phyloP scores from a whole-genome alignment of 2,888 invertebrate genomes.

The Rosalia funebris region DNA sequence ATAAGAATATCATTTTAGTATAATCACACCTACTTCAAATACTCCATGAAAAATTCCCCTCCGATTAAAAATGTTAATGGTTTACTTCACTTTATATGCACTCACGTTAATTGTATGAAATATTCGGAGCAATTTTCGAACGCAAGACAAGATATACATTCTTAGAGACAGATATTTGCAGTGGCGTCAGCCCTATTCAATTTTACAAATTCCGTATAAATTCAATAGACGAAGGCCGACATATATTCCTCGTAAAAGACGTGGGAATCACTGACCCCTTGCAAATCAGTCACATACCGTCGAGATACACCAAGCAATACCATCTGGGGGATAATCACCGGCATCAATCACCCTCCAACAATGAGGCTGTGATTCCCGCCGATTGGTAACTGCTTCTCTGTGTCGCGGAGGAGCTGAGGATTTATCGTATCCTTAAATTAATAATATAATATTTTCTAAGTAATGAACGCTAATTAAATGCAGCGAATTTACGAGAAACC shows the following conservation, averaged over 20 bases:
- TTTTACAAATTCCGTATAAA: conserved; percentile 23
- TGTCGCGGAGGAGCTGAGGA: conserved; percentile 1
- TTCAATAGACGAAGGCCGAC: conserved; percentile 2
- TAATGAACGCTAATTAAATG: conserved; percentile 4
- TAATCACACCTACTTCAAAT: too few relatives aligned
- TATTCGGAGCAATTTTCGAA: too few relatives aligned
- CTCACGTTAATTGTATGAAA: too few relatives aligned
- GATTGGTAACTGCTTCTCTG: conserved; percentile 17
- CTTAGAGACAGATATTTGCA: conserved; percentile 9
- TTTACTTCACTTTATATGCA: too few relatives aligned
- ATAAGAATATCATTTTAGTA: too few relatives aligned
- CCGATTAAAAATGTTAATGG: too few relatives aligned
- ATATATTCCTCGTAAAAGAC: conserved; percentile 10
- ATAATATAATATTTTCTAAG: conserved; percentile 3
- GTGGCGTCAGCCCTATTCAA: conserved; percentile 9
- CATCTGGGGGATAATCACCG: conserved; percentile 18
- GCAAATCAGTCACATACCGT: conserved; percentile 21
- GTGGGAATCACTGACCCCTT: conserved; percentile 19
- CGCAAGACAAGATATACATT: too few relatives aligned
- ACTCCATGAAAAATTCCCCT: too few relatives aligned
- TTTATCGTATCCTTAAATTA: conserved; percentile 1
- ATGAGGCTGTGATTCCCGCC: conserved; percentile 15
- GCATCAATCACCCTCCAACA: conserved; percentile 20
- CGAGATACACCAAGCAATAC: conserved; percentile 12
- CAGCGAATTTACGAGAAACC: neutral